Conservation (phyloP, 1,140 invertebrate genomes). For the Camponotus vicinus region DNA sequence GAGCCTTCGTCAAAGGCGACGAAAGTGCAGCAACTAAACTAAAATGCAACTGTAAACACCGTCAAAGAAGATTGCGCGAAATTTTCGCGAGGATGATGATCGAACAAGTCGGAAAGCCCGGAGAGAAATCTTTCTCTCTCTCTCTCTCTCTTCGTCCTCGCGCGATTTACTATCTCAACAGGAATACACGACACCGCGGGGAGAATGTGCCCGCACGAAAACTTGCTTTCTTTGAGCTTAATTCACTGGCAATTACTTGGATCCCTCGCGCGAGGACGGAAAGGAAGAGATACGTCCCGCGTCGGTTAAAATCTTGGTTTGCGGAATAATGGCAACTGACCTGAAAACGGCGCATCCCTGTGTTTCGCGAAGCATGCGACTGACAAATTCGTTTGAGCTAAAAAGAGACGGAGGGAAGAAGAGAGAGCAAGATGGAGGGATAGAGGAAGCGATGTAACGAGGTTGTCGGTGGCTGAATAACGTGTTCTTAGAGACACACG, state of each 20-base stretch:
- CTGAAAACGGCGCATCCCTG: slow-evolving; percentile 76
- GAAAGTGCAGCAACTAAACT: slow-evolving; percentile 22
- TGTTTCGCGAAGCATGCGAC: slow-evolving; percentile 63
- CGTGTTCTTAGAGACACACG: slow-evolving; percentile 26
- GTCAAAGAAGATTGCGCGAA: slow-evolving; percentile 27
- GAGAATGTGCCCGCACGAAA: slow-evolving; percentile 47
- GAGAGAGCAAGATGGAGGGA: neutral
- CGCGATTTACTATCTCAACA: slow-evolving; percentile 41
- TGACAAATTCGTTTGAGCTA: slow-evolving; percentile 59
- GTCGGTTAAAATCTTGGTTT: slow-evolving; percentile 65
- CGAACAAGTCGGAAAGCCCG: slow-evolving; percentile 27
- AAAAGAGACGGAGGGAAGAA: slow-evolving; percentile 12
- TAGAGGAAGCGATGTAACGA: slow-evolving; percentile 23
- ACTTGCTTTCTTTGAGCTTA: slow-evolving; percentile 61
- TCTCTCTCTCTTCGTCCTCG: neutral
- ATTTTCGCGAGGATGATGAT: slow-evolving; percentile 47
- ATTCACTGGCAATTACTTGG: slow-evolving; percentile 66
- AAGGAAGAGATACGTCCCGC: slow-evolving; percentile 16
- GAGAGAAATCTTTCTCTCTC: neutral
- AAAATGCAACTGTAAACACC: slow-evolving; percentile 34
- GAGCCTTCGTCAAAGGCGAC: slow-evolving; percentile 26
- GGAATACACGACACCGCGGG: slow-evolving; percentile 9
- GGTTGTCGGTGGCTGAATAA: slow-evolving; percentile 19
- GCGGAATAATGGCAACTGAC: slow-evolving; percentile 77
- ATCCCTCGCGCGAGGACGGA: slow-evolving; percentile 36